Evolutionary conservation across 2,113 vertebrate genomes (phyloP).

Genomic region (Romanogobio albipinnatus): DNA sequence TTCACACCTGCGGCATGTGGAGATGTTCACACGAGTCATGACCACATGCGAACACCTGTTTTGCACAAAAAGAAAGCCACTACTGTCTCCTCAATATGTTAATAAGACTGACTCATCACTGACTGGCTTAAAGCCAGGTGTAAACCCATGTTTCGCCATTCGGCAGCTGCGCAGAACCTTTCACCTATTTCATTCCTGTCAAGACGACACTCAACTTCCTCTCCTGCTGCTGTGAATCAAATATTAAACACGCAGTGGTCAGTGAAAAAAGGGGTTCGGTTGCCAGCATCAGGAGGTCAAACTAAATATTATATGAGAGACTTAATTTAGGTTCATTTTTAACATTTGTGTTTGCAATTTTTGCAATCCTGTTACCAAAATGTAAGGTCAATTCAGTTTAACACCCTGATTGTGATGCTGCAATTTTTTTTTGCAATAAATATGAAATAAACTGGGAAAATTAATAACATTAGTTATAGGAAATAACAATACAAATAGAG

Average conservation of each 20-base stretch:
- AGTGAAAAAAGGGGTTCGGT: background rate
- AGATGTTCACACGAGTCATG: background rate
- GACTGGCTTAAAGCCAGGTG: conserved; percentile 39
- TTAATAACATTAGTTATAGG: no score
- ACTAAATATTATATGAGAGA: background rate
- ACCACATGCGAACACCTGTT: conserved; percentile 65
- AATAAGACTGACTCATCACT: conserved; percentile 69
- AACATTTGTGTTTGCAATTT: background rate
- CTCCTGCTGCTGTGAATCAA: background rate
- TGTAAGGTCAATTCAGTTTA: background rate
- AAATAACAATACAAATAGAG: no score
- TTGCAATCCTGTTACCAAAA: background rate
- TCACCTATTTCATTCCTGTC: conserved; percentile 5
- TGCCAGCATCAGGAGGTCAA: background rate
- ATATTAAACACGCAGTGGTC: background rate
- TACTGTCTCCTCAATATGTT: conserved; percentile 63
- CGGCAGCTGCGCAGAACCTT: conserved; percentile 23
- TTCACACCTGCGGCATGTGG: background rate
- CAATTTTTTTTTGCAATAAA: background rate
- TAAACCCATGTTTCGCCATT: conserved; percentile 52
- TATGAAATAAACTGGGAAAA: background rate
- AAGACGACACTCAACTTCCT: background rate
- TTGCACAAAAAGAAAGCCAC: conserved; percentile 54
- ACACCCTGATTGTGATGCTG: background rate
- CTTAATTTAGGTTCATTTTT: background rate